These are phyloP conservation scores for Apocheima hispidaria DNA, from an alignment of 2,888 invertebrate genomes.

Conservation along the genomic window DNA sequence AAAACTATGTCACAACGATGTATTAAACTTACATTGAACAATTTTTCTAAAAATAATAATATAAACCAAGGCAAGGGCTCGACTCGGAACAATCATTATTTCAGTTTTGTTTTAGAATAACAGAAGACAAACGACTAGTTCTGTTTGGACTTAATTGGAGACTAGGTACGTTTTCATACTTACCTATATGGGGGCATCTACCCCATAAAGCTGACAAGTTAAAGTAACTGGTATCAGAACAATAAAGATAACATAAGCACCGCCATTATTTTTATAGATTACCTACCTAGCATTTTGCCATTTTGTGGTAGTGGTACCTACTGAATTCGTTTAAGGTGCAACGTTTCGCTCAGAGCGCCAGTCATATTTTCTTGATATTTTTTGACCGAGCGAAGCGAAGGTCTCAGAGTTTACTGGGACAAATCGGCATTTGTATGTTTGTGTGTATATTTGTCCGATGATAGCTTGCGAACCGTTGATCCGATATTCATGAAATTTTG, in stretches of 20 bases:
- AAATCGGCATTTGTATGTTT: no score
- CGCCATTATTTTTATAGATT: constrained; percentile 12
- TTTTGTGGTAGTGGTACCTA: background rate
- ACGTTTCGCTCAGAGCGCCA: no score
- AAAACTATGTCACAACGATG: background rate
- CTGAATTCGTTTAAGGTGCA: background rate
- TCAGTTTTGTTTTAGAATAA: background rate
- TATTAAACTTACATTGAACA: constrained; percentile 20
- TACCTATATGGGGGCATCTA: constrained; percentile 31
- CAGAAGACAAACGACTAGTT: constrained; percentile 2
- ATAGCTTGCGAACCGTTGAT: no score
- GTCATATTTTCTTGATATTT: no score
- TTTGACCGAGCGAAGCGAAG: no score
- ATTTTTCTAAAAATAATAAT: constrained; percentile 5
- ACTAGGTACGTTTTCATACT: constrained; percentile 3
- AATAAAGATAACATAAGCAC: constrained; percentile 21
- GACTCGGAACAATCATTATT: constrained; percentile 5
- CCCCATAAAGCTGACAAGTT: constrained; percentile 20
- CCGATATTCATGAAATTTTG: no score
- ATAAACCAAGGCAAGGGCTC: constrained; percentile 1
- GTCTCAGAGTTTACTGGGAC: no score
- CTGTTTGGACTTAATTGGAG: background rate
- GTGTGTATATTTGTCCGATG: no score
- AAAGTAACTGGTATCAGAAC: constrained; percentile 7
- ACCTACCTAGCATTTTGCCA: no score